phyloP scores from a whole-genome alignment of 2,888 invertebrate genomes.

The Synanthedon formicaeformis region DNA sequence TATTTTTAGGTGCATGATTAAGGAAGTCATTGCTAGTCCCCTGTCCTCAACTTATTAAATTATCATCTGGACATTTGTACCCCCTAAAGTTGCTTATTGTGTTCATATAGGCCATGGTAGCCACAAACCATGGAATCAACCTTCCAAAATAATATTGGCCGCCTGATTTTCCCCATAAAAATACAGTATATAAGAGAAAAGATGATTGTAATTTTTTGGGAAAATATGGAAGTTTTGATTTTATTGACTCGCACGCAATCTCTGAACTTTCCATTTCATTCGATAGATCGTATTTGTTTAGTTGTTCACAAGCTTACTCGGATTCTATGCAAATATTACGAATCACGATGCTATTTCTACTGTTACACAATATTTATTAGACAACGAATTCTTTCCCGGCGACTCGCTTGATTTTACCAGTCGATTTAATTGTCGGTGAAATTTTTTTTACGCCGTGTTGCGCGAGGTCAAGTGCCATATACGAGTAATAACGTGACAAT shows the following conservation, averaged over 20 bases:
- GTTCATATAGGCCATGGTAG: no score
- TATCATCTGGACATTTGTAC: no score
- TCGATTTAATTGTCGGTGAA: slow-evolving; percentile 22
- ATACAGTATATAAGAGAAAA: no score
- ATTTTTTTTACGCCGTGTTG: slow-evolving; percentile 10
- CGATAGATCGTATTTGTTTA: slow-evolving; percentile 13
- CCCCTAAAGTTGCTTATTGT: no score
- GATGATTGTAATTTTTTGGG: no score
- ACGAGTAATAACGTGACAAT: not conserved
- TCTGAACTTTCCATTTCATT: slow-evolving; percentile 14
- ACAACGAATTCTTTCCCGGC: not conserved
- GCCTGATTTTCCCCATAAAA: no score
- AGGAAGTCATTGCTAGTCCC: no score
- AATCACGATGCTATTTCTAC: slow-evolving; percentile 9
- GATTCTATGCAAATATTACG: slow-evolving; percentile 16
- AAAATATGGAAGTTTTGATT: not conserved
- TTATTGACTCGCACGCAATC: slow-evolving; percentile 8
- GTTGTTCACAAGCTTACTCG: slow-evolving; percentile 13
- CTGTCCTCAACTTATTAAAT: no score
- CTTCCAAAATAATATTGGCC: no score
- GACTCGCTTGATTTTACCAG: slow-evolving; percentile 14
- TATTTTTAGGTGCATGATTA: no score
- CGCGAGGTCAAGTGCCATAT: slow-evolving; percentile 8
- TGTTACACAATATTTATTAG: slow-evolving; percentile 6
- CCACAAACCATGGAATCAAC: no score